Evolutionary conservation across 2,888 invertebrate genomes (phyloP).

Genomic region (Leptinotarsa haldemani): DNA sequence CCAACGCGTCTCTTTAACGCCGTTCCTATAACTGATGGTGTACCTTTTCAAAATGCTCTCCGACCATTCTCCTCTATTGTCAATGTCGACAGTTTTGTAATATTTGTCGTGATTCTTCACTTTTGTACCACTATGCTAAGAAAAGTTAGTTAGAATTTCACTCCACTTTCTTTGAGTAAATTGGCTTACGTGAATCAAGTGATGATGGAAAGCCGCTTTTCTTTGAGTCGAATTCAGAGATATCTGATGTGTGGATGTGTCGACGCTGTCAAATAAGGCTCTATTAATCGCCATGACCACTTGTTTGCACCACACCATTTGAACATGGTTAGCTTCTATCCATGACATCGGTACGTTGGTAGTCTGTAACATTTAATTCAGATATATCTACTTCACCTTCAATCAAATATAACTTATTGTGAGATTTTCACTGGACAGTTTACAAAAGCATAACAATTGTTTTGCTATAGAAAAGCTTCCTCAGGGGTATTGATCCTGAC

Average conservation of each 20-base stretch:
- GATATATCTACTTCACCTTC: background rate
- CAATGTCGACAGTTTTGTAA: constrained; percentile 59
- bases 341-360: constrained; percentile 86
- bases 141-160: constrained; percentile 29
- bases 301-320: constrained; percentile 95
- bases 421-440: too few relatives aligned
- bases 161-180: background rate
- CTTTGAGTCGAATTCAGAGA: constrained; percentile 61
- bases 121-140: constrained; percentile 60
- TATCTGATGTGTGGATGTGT: constrained; percentile 68
- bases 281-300: constrained; percentile 82
- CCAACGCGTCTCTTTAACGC: constrained; percentile 58
- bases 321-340: constrained; percentile 89
- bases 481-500: too few relatives aligned
- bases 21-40: constrained; percentile 60
- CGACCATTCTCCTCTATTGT: constrained; percentile 67
- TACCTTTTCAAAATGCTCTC: constrained; percentile 66
- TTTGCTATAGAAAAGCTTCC: too few relatives aligned
- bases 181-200: constrained; percentile 66
- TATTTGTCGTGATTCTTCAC: constrained; percentile 56
- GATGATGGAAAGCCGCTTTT: constrained; percentile 68
- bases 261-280: constrained; percentile 84
- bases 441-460: too few relatives aligned
- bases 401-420: background rate
- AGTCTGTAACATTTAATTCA: constrained; percentile 67